Evolutionary conservation across 2,113 vertebrate species (phyloP).

Genomic region (Sylvilagus bachmani): DNA sequence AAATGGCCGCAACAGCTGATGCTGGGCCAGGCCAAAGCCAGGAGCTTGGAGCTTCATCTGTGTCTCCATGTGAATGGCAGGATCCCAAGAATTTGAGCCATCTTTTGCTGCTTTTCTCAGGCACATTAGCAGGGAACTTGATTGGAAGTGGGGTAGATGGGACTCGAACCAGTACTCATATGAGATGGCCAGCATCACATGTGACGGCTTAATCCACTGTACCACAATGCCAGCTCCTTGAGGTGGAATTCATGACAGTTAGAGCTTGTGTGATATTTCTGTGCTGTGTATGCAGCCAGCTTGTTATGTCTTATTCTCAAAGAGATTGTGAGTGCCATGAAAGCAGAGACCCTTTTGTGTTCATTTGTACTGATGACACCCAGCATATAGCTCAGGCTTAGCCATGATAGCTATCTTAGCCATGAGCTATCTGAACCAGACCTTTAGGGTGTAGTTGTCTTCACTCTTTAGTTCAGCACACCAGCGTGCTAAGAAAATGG

Average conservation of each 20-base stretch:
- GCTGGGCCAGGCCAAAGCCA: no score
- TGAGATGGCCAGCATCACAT: no score
- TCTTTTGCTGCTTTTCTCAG: no score
- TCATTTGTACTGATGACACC: background rate
- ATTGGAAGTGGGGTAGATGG: no score
- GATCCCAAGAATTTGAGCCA: no score
- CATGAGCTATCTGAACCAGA: background rate
- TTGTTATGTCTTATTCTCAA: background rate
- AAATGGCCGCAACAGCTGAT: no score
- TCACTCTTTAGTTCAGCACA: background rate
- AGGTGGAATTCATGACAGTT: background rate
- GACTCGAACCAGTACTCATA: no score
- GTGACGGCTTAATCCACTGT: no score
- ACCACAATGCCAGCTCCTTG: no score
- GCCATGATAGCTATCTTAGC: background rate
- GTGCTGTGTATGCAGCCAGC: background rate
- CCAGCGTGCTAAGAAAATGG: background rate
- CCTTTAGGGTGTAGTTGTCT: background rate
- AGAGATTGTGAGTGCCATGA: background rate
- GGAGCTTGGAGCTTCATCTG: no score
- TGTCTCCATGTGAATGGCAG: no score
- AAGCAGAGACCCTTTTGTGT: background rate
- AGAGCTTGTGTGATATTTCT: fast-evolving
- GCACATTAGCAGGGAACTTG: no score
- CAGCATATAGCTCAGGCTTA: background rate